Evolutionary conservation across 2,888 invertebrate species (phyloP).

Genomic region (Odontomyia ornata): DNA sequence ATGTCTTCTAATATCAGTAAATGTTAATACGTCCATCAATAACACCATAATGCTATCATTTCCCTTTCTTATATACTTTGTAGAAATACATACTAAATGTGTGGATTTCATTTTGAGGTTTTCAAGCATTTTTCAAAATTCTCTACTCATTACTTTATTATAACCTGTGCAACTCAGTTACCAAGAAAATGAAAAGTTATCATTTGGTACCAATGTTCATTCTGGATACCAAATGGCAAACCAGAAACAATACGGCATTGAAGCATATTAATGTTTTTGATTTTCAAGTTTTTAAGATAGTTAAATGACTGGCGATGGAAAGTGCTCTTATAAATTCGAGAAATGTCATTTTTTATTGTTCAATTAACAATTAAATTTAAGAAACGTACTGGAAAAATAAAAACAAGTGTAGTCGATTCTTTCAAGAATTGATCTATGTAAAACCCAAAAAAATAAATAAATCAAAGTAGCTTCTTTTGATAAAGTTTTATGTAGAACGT

Average conservation of each 20-base stretch:
- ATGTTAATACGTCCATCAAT: too few relatives aligned
- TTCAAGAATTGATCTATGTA: not conserved
- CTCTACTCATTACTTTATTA: too few relatives aligned
- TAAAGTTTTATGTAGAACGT: too few relatives aligned
- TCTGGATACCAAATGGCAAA: not conserved
- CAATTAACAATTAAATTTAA: slow-evolving; percentile 15
- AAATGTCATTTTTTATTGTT: slow-evolving; percentile 19
- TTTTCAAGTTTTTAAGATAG: not conserved
- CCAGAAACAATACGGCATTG: not conserved
- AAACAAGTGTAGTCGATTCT: too few relatives aligned
- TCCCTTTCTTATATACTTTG: too few relatives aligned
- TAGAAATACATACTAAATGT: too few relatives aligned
- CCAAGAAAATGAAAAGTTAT: not conserved
- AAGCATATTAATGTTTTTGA: not conserved
- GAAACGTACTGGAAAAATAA: not conserved
- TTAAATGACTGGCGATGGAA: slow-evolving; percentile 26
- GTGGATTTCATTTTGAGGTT: too few relatives aligned
- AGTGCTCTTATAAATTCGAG: slow-evolving; percentile 31
- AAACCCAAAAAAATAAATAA: not conserved
- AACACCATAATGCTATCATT: too few relatives aligned
- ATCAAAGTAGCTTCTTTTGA: not conserved
- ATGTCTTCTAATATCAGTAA: too few relatives aligned
- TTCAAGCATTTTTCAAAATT: too few relatives aligned
- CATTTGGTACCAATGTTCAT: not conserved
- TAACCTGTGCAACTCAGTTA: not conserved